These are phyloP conservation scores for Callinectes sapidus DNA, from an alignment of 2,888 invertebrate species.

Conservation along the genomic window DNA sequence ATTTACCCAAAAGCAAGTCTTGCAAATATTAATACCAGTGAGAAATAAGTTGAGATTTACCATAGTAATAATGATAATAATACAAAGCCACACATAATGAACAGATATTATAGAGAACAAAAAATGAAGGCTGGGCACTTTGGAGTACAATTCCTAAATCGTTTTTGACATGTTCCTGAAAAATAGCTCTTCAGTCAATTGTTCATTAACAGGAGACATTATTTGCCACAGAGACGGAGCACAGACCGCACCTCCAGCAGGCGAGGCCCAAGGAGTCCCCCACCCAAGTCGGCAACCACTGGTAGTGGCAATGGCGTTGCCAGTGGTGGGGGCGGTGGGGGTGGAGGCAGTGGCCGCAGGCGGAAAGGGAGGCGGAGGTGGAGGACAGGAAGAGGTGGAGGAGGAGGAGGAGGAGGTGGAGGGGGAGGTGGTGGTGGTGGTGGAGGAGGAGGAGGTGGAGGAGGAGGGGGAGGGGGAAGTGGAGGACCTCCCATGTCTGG, in stretches of 20 bases:
- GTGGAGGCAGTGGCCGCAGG: slow-evolving; percentile 26
- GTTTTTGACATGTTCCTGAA: neutral
- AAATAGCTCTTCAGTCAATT: neutral
- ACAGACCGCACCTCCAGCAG: slow-evolving; percentile 42
- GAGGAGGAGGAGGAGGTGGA: slow-evolving; percentile 38
- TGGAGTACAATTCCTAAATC: neutral
- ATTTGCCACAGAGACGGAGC: slow-evolving; percentile 61
- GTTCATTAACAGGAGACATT: neutral
- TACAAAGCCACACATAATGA: neutral
- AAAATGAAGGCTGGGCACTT: neutral
- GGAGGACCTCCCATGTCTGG: slow-evolving; percentile 63
- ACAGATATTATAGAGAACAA: neutral
- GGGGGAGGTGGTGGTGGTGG: slow-evolving; percentile 35
- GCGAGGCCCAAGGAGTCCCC: slow-evolving; percentile 62
- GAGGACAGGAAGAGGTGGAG: slow-evolving; percentile 12
- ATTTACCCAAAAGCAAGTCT: neutral
- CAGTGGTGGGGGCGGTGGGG: slow-evolving; percentile 22
- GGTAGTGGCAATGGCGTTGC: slow-evolving; percentile 51
- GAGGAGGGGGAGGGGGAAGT: slow-evolving; percentile 47
- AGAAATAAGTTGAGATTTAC: slow-evolving; percentile 26
- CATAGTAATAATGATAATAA: neutral
- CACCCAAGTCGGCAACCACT: slow-evolving; percentile 41
- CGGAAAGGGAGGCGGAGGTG: slow-evolving; percentile 36
- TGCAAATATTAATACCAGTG: neutral
- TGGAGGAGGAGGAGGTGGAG: slow-evolving; percentile 41